These are phyloP conservation scores for Thamnophis sirtalis DNA, from an alignment of 2,113 vertebrate genomes.

Conservation along the genomic window DNA sequence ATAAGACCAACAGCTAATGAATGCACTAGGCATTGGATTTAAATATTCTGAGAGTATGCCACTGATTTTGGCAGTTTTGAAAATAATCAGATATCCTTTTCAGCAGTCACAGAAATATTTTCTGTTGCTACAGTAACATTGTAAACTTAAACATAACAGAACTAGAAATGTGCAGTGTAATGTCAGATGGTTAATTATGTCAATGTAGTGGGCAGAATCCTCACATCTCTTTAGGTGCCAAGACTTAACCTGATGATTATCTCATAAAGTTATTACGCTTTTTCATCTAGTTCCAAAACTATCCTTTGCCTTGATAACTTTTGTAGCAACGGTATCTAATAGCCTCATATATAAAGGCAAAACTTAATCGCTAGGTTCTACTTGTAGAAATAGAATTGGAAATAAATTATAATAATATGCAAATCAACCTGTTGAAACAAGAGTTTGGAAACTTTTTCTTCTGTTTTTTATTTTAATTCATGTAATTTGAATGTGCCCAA, in stretches of 20 bases:
- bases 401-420: not conserved
- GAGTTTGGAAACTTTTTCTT: not conserved
- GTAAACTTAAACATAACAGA: constrained; percentile 12
- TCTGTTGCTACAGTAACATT: constrained; percentile 2
- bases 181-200: not conserved
- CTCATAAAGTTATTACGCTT: not conserved
- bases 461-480: not conserved
- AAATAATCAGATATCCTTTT: constrained; percentile 28
- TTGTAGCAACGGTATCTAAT: not conserved
- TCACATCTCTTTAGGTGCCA: not conserved
- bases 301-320: constrained; percentile 5
- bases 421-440: not conserved
- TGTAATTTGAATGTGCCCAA: not conserved
- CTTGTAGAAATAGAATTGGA: not conserved
- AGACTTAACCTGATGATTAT: not conserved
- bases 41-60: constrained; percentile 37
- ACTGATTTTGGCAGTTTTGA: constrained; percentile 38
- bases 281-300: not conserved
- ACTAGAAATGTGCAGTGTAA: constrained; percentile 5
- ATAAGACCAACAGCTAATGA: constrained; percentile 38
- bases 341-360: not conserved
- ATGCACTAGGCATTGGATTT: constrained; percentile 34
- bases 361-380: not conserved
- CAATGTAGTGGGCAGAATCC: constrained; percentile 9
- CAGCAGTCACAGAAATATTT: not conserved